Conservation (phyloP, 2,888 invertebrate genomes). For the Lithophane socia region DNA sequence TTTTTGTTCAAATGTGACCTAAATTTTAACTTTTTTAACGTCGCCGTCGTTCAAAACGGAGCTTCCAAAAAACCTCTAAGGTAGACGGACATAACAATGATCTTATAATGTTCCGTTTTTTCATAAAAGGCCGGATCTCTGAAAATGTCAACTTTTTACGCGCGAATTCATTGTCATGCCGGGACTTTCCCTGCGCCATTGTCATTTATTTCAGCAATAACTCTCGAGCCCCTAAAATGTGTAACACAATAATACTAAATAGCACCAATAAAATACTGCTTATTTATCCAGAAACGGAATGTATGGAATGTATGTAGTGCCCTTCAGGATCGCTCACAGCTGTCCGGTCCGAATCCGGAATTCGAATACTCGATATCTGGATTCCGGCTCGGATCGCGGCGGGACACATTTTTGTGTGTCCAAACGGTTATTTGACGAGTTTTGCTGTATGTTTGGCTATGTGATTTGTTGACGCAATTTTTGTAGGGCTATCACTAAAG, state of each 20-base stretch:
- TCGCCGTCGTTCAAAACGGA: background rate
- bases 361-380: conserved; percentile 22
- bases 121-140: background rate
- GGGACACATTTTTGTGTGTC: conserved; percentile 53
- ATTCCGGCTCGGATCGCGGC: conserved; percentile 29
- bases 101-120: background rate
- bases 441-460: conserved; percentile 3
- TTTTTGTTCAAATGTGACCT: background rate
- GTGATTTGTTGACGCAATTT: conserved; percentile 32
- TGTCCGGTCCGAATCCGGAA: conserved; percentile 27
- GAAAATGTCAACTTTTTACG: background rate
- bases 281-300: conserved; percentile 34
- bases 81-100: background rate
- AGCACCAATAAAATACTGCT: conserved; percentile 21
- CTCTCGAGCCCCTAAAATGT: background rate
- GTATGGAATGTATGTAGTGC: conserved; percentile 44
- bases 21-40: background rate
- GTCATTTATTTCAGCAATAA: background rate
- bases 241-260: background rate
- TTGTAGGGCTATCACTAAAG: conserved; percentile 8
- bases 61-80: background rate
- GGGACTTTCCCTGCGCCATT: background rate
- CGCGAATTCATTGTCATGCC: no score
- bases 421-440: conserved; percentile 33
- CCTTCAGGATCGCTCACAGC: conserved; percentile 8